Conservation (phyloP, 1,140 invertebrate species). For the Ylistrum balloti region DNA sequence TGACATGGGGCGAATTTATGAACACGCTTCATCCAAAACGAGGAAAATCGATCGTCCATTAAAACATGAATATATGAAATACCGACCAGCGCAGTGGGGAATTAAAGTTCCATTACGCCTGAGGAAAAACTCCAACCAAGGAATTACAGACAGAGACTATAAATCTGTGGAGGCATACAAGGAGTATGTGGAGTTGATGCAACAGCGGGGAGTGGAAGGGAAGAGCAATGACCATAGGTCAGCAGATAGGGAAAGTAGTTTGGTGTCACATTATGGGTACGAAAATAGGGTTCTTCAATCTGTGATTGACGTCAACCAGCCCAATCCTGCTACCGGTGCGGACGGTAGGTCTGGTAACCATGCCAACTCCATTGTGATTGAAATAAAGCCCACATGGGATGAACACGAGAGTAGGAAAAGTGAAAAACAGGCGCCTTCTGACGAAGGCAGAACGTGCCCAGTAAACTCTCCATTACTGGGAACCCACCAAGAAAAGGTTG, state of each 20-base stretch:
- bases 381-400: slow-evolving; percentile 62
- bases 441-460: background rate
- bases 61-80: slow-evolving; percentile 54
- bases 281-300: slow-evolving; percentile 60
- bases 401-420: slow-evolving; percentile 36
- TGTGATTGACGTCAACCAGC: slow-evolving; percentile 61
- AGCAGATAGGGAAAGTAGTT: slow-evolving; percentile 27
- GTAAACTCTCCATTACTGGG: background rate
- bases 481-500: background rate
- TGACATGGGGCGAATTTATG: slow-evolving; percentile 41
- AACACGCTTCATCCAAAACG: background rate
- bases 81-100: background rate
- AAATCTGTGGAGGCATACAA: slow-evolving; percentile 61
- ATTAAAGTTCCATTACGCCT: background rate
- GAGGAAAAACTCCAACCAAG: background rate
- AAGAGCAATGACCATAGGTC: background rate
- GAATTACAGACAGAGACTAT: slow-evolving; percentile 47
- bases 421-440: background rate
- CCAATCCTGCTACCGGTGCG: background rate
- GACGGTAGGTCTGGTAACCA: slow-evolving; percentile 5
- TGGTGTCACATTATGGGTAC: slow-evolving; percentile 46
- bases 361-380: slow-evolving; percentile 59
- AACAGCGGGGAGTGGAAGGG: slow-evolving; percentile 44
- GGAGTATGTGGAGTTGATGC: slow-evolving; percentile 55
- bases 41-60: slow-evolving; percentile 54